Base-by-base conservation (phyloP, 2,888 invertebrate species). In the Euplagia quadripunctaria region DNA sequence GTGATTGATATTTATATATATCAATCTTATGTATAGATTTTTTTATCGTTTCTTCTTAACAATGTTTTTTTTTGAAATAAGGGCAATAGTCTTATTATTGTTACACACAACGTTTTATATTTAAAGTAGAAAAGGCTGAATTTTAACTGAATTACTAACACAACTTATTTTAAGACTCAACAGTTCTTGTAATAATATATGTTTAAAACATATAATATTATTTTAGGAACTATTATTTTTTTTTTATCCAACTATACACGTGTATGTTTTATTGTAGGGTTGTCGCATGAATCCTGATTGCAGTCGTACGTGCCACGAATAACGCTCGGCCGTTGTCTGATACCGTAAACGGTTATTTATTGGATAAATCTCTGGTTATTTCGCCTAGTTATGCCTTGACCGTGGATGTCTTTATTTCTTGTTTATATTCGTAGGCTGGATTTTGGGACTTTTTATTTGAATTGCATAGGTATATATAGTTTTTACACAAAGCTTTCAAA, bases 281-380 rank as follows among this genome's bases (percentile, higher is more conserved):
- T 83, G 85, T 83, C 85, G 82, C 82, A 82, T 83, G 82, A 84
- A 86, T 86, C 82, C 79, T 84, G 85, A 85, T 86, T 83, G 79
- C 81, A 82, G 68, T 65, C 17, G 77, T 72, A 83, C 86, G 86
- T 86, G 86, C 80, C 78, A 42, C 6, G 86, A 86, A 86, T 86
- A 80, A 74, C 74, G 68, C 63, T 68, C 51, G 67, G 73, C 75
- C 64, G 82, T 78, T 83, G 82, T 81, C 81, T 80, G 85, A 85
- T 83, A 83, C 79, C 72, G 82, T 82, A 85, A 84, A 79, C 81
- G 80, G 78, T 84, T 85, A 86, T 85, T 86, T 86, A 86, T 86
- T 81, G 82, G 83, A 76, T 80, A 85, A 86, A 86, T 85, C 85
- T 83, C 80, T 79, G 80, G 80, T 82, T 82, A 82, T 85, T 85